phyloP scores from a whole-genome alignment of 2,888 invertebrate genomes.

The Macrophya annulata region DNA sequence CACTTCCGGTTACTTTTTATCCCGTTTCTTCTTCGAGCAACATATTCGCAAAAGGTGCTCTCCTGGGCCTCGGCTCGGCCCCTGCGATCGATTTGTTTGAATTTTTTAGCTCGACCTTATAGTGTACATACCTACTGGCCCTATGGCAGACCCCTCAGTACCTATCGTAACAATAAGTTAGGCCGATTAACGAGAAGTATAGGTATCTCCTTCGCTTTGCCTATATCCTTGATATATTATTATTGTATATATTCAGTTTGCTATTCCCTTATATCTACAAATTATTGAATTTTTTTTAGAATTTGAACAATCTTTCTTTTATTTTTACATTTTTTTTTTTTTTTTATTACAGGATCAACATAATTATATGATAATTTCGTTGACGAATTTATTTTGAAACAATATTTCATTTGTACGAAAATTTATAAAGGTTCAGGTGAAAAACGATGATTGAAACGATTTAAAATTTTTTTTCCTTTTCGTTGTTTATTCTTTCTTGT shows the following conservation, averaged over 20 bases:
- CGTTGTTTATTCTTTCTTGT: not conserved
- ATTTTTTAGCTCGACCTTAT: slow-evolving; percentile 51
- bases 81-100: slow-evolving; percentile 44
- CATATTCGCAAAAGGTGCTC: slow-evolving; percentile 34
- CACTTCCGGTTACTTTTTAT: slow-evolving; percentile 37
- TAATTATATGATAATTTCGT: too few relatives aligned
- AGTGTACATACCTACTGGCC: slow-evolving; percentile 19
- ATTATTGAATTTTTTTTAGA: too few relatives aligned
- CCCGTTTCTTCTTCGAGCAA: slow-evolving; percentile 4
- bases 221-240: not conserved
- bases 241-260: not conserved
- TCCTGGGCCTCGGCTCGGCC: slow-evolving; percentile 38
- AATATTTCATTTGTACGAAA: not conserved
- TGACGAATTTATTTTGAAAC: not conserved
- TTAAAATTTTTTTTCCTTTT: not conserved
- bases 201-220: not conserved
- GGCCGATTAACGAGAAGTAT: not conserved
- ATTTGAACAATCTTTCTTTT: too few relatives aligned
- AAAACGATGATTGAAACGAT: too few relatives aligned
- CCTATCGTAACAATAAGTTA: slow-evolving; percentile 1
- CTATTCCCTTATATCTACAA: not conserved
- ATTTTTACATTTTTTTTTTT: too few relatives aligned
- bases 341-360: too few relatives aligned
- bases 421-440: too few relatives aligned
- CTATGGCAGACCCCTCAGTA: not conserved